Percentiles rank a stretch among this genome's conserved stretches.
These are phyloP conservation scores for Meliscaeva auricollis DNA, from an alignment of 2,888 invertebrate genomes.

Conservation along the genomic window DNA sequence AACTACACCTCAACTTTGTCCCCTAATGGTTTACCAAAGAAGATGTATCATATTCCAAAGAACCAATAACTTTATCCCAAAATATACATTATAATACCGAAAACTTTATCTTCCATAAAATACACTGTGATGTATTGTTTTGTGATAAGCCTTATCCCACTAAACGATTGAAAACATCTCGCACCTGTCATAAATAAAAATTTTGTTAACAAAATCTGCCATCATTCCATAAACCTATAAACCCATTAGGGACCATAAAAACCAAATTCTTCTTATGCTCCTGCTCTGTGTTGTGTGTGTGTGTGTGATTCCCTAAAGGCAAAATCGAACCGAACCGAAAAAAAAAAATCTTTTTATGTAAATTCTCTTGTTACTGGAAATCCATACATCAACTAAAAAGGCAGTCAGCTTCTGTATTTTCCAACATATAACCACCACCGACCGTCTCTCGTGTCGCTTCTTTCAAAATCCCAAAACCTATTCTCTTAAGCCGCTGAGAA, in stretches of 20 bases:
- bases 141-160: neutral
- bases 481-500: conserved; percentile 30
- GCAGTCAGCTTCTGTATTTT: conserved; percentile 21
- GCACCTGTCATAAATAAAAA: conserved; percentile 63
- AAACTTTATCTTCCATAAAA: neutral
- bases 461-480: too few species aligned
- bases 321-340: neutral
- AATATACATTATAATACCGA: neutral
- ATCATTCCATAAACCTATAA: conserved; percentile 51
- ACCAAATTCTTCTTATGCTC: conserved; percentile 2
- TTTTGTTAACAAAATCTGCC: conserved; percentile 44
- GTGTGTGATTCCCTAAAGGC: conserved; percentile 5
- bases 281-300: neutral
- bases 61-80: neutral
- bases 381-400: conserved; percentile 49
- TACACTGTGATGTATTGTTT: neutral
- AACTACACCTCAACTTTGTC: too few species aligned
- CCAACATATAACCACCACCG: neutral
- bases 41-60: conserved; percentile 4
- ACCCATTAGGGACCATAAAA: conserved; percentile 65
- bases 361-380: conserved; percentile 45
- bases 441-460: too few species aligned
- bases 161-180: conserved; percentile 58
- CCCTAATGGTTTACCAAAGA: neutral
- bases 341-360: conserved; percentile 46